Base-by-base conservation (phyloP, 2,113 vertebrate genomes). In the Eudyptes chrysolophus region DNA sequence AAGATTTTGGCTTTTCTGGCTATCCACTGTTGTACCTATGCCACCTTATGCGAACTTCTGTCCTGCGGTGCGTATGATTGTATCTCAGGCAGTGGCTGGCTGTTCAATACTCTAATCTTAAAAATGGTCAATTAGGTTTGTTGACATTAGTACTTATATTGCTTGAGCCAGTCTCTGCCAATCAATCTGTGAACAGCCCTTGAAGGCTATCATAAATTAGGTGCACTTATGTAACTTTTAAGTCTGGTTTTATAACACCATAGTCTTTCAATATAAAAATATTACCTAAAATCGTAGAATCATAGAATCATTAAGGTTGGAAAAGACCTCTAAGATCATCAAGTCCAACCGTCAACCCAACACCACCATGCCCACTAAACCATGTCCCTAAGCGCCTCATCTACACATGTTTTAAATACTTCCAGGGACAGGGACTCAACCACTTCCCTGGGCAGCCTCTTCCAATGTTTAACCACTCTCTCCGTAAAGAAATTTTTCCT, bases 1-100 rank as follows among this genome's bases (percentile, higher is more conserved):
- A 54, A 81, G 19, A 82, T 71, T 29, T 58, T 36, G 60, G 8
- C 32, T 79, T 92, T 87, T 48, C 61, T 89, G 64, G 11, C 40
- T 70, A 3, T 24, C 18, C 69, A 0, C 34, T 74, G 4, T 57
- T 69, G 25, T 54, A 40, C 9, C 18, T 5, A 6, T 2, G 0
- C 34, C 36, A 13, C 16, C 27, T 62, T 70, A 36, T 34, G 11
- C 44, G 52, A 40, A 30, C 20, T 22, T 20, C 82, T 78, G 66
- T 26, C 17, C 17, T 62, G 44, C 24, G 29, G 7, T 21, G 12
- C 3, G 0, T 76, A 24, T n/a, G 55, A 22, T 22, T 80, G 16
- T 65, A 46, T 75, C 60, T 84, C 27, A 17, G 46, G 48, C 55
- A 78, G 38, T 40, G 21, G 5, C 46, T 89, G 32, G 4, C 3